Evolutionary conservation across 2,888 invertebrate genomes (phyloP).

Genomic region (Serripes groenlandicus): DNA sequence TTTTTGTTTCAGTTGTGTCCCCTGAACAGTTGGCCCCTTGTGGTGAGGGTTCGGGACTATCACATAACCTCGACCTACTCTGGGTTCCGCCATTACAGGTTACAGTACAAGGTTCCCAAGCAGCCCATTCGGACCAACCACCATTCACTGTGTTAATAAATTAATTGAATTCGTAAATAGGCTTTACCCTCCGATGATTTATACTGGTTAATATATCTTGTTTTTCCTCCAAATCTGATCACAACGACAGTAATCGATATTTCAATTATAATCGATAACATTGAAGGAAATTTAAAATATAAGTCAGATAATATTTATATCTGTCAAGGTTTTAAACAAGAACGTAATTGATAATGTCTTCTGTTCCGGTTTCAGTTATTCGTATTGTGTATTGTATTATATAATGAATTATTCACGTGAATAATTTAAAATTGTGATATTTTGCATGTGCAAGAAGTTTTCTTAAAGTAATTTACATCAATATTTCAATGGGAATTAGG

Average conservation of each 20-base stretch:
- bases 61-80: slow-evolving; percentile 5
- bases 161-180: not conserved
- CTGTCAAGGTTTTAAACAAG: not conserved
- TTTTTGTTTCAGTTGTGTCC: not conserved
- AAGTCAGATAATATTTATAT: not conserved
- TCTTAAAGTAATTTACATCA: too few species aligned
- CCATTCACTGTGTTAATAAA: slow-evolving; percentile 1
- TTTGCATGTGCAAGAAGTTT: too few species aligned
- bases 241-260: not conserved
- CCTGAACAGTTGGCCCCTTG: slow-evolving; percentile 1
- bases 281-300: not conserved
- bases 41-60: not conserved
- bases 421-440: too few species aligned
- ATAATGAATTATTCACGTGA: too few species aligned
- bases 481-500: too few species aligned
- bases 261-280: not conserved
- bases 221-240: not conserved
- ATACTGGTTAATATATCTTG: not conserved
- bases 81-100: slow-evolving; percentile 10
- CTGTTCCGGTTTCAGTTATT: too few species aligned
- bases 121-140: slow-evolving; percentile 12
- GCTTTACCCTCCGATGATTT: not conserved
- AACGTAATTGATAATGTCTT: too few species aligned
- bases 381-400: too few species aligned
- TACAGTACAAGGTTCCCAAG: not conserved